Conservation (phyloP, 2,888 invertebrate genomes). For the Chrysomela aeneicollis region DNA sequence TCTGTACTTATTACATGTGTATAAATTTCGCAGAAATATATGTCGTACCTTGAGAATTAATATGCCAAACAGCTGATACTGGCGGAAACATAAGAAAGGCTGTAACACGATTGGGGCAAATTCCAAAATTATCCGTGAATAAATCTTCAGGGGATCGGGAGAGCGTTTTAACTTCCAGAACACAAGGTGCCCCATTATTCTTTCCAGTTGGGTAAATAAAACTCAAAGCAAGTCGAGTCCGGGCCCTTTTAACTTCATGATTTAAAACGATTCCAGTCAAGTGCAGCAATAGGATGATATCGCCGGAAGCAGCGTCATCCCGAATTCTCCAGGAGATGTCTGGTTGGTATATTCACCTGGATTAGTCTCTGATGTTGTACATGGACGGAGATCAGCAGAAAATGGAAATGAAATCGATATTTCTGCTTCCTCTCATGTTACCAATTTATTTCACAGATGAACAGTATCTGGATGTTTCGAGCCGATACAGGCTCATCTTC, state of each 20-base stretch:
- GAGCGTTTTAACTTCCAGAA: conserved; percentile 34
- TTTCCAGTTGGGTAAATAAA: conserved; percentile 22
- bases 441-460: too few species aligned
- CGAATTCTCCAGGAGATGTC: background rate
- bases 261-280: conserved; percentile 36
- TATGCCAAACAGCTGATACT: background rate
- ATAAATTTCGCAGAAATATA: too few species aligned
- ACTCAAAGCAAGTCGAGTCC: conserved; percentile 15
- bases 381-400: background rate
- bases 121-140: conserved; percentile 26
- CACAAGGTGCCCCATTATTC: conserved; percentile 25
- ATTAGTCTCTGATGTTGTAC: background rate
- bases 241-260: conserved; percentile 31
- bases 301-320: conserved; percentile 13
- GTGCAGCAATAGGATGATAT: conserved; percentile 23
- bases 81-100: background rate
- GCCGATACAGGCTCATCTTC: too few species aligned
- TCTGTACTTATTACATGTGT: too few species aligned
- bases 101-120: background rate
- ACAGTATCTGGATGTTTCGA: too few species aligned
- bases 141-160: conserved; percentile 22
- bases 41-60: background rate
- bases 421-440: background rate
- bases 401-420: background rate
- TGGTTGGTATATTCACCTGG: conserved; percentile 3